Percentiles rank a stretch among this genome's conserved stretches.
Conservation (phyloP, 2,888 invertebrate species). For the Diaperis boleti region DNA sequence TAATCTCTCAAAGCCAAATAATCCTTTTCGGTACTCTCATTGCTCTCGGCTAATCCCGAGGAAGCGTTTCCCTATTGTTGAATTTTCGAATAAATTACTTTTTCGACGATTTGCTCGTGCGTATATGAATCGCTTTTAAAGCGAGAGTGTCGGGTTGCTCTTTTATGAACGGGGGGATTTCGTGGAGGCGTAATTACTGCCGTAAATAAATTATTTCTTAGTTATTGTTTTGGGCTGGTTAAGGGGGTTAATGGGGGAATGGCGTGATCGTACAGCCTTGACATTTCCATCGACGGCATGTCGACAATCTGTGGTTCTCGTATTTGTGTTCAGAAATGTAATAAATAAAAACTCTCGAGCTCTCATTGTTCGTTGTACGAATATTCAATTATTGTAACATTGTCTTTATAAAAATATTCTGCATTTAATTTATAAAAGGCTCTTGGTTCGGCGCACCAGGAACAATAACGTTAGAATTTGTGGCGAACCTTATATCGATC, state of each 20-base stretch:
- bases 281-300: too few species aligned
- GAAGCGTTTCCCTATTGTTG: conserved; percentile 30
- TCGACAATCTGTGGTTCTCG: too few species aligned
- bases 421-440: too few species aligned
- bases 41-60: conserved; percentile 16
- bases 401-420: too few species aligned
- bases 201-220: conserved; percentile 24
- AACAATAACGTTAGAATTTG: too few species aligned
- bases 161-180: conserved; percentile 3
- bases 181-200: background rate
- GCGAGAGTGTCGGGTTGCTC: conserved; percentile 11
- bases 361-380: too few species aligned
- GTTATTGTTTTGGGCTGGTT: background rate
- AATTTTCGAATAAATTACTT: conserved; percentile 36
- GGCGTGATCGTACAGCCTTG: conserved; percentile 20
- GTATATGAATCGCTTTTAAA: conserved; percentile 36
- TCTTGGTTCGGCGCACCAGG: too few species aligned
- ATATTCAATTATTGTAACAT: too few species aligned
- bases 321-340: too few species aligned
- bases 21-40: conserved; percentile 16
- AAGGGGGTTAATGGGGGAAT: conserved; percentile 19
- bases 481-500: too few species aligned
- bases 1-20: conserved; percentile 33
- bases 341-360: too few species aligned
- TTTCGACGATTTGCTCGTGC: conserved; percentile 19